Conservation (phyloP, 2,888 invertebrate species). For the Neria commutata region DNA sequence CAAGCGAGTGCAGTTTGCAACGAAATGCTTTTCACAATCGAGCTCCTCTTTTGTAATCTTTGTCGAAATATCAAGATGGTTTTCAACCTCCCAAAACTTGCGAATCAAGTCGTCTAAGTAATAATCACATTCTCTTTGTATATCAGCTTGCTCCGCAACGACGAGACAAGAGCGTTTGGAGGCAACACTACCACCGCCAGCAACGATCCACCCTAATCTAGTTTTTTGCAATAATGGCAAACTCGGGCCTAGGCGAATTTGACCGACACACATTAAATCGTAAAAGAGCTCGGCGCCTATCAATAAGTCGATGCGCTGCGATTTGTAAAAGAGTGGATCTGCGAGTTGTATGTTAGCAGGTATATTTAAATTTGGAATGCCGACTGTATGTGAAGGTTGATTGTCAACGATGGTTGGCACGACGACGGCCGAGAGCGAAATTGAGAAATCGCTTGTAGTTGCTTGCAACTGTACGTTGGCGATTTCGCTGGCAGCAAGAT, state of each 20-base stretch:
- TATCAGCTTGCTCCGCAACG: not conserved
- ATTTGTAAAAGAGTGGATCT: conserved; percentile 22
- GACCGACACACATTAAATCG: conserved; percentile 12
- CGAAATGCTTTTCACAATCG: conserved; percentile 20
- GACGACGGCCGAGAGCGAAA: not conserved
- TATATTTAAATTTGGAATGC: conserved; percentile 15
- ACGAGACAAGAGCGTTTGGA: not conserved
- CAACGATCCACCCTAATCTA: not conserved
- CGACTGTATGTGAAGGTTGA: conserved; percentile 12
- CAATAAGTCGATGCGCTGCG: conserved; percentile 13
- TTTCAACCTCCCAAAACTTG: conserved; percentile 14
- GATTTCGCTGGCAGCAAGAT: not conserved
- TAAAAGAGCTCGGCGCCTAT: conserved; percentile 19
- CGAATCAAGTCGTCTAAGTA: not conserved
- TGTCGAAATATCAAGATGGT: not conserved
- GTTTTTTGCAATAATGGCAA: not conserved
- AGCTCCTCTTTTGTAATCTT: conserved; percentile 8
- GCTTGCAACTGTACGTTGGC: not conserved
- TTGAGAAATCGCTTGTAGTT: not conserved
- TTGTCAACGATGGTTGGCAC: conserved; percentile 7
- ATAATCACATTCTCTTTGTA: not conserved
- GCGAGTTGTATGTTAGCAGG: conserved; percentile 17
- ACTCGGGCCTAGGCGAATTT: conserved; percentile 16
- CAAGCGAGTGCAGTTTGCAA: conserved; percentile 3
- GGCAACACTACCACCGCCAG: not conserved